A percentile compares a stretch with the other conserved stretches of the same genome.
Conservation (phyloP, 2,113 vertebrate genomes). For the Empidonax traillii region DNA sequence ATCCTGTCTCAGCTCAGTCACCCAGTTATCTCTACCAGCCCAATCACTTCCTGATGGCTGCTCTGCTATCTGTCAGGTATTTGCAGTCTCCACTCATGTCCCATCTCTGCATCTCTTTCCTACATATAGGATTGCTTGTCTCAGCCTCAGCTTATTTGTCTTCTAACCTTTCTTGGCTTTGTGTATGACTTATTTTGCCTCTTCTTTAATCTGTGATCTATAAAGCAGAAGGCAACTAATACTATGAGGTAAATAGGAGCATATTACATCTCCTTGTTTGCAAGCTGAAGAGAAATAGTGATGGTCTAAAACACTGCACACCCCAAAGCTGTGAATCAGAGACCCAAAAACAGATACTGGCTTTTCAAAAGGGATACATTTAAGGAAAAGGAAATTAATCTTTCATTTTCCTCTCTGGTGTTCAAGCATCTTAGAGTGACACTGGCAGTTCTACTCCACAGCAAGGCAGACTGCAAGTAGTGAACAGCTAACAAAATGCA, state of each 20-base stretch:
- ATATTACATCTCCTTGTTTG: neutral
- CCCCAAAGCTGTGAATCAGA: neutral
- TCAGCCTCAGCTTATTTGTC: neutral
- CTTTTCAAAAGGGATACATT: neutral
- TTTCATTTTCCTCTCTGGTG: neutral
- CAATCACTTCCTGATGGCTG: neutral
- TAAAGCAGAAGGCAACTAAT: neutral
- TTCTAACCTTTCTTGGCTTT: neutral
- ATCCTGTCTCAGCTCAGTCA: neutral
- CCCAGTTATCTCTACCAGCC: neutral
- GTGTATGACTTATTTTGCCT: neutral
- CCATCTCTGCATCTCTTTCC: neutral
- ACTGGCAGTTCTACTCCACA: accelerated
- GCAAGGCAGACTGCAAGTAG: neutral
- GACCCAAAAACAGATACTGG: neutral
- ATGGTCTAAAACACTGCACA: neutral
- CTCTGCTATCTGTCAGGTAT: neutral
- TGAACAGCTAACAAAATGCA: neutral
- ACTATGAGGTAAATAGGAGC: neutral
- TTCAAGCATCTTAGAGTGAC: neutral
- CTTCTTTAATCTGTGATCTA: neutral
- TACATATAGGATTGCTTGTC: accelerated
- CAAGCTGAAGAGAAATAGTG: neutral
- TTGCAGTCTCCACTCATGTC: neutral
- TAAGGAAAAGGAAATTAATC: neutral